Evolutionary conservation across 2,113 vertebrate species (phyloP).

Genomic region (Arenaria interpres): DNA sequence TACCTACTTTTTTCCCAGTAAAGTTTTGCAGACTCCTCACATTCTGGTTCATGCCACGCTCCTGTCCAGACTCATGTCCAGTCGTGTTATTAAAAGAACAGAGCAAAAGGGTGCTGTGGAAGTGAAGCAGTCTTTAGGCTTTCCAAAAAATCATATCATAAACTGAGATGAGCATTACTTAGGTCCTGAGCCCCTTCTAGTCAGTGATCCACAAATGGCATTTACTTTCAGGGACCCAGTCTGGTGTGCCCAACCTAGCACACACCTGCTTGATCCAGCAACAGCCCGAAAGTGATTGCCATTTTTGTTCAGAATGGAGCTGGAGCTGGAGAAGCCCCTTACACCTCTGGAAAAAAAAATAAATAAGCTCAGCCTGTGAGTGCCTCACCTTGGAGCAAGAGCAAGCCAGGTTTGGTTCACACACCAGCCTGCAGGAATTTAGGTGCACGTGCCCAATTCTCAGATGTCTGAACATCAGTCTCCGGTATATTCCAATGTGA

Average conservation of each 20-base stretch:
- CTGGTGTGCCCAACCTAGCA: background rate
- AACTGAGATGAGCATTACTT: background rate
- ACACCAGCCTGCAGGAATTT: background rate
- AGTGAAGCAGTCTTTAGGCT: background rate
- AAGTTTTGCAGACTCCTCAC: background rate
- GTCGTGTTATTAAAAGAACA: background rate
- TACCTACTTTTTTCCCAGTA: background rate
- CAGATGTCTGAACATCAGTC: background rate
- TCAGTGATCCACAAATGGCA: background rate
- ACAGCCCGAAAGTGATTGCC: background rate
- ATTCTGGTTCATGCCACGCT: background rate
- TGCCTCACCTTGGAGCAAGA: background rate
- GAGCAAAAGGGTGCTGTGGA: background rate
- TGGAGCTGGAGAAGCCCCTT: background rate
- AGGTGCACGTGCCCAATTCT: background rate
- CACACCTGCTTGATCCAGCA: background rate
- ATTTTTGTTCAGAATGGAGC: background rate
- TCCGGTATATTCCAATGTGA: background rate
- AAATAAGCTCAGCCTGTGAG: background rate
- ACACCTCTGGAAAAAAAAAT: background rate
- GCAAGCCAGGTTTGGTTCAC: background rate
- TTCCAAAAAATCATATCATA: background rate
- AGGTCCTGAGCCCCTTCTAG: background rate
- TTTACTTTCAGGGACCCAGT: background rate
- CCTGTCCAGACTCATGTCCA: background rate